These are phyloP conservation scores for Rallus limicola DNA, from an alignment of 2,113 vertebrate species.

Conservation along the genomic window DNA sequence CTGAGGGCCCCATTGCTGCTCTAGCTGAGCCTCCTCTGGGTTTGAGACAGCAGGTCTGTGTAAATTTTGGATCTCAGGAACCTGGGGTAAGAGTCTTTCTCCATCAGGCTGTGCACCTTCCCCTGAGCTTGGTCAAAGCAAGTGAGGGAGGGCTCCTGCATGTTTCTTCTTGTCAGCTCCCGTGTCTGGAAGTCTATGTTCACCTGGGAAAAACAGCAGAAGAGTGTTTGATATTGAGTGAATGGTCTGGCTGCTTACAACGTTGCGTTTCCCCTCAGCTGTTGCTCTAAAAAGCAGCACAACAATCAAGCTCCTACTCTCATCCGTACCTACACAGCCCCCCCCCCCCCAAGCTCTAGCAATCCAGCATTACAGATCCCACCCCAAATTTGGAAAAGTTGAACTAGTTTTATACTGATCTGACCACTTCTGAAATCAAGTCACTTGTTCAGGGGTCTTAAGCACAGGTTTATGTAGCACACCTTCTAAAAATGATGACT, in stretches of 20 bases:
- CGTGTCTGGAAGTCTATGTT: slow-evolving; percentile 95
- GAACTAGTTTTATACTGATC: not conserved
- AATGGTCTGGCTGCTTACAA: not conserved
- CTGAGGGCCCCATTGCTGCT: slow-evolving; percentile 42
- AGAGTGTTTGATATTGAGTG: not conserved
- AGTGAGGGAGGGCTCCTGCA: slow-evolving; percentile 86
- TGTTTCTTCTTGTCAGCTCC: slow-evolving; percentile 89
- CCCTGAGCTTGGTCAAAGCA: slow-evolving; percentile 92
- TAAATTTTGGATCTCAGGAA: slow-evolving; percentile 98
- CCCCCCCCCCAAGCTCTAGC: not conserved
- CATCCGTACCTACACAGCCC: rapidly evolving
- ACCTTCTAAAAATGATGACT: not conserved
- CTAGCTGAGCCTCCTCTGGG: slow-evolving; percentile 90
- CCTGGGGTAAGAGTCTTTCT: slow-evolving; percentile 96
- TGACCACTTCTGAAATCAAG: not conserved
- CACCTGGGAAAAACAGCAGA: slow-evolving; percentile 78
- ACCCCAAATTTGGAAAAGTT: not conserved
- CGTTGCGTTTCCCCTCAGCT: not conserved
- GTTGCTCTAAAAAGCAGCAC: not conserved
- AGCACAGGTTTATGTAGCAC: not conserved
- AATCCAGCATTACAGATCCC: not conserved
- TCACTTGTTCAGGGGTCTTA: not conserved
- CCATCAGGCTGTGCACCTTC: slow-evolving; percentile 95
- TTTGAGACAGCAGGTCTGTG: slow-evolving; percentile 91
- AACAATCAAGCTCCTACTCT: not conserved